These are phyloP conservation scores for Cheilosia variabilis DNA, from an alignment of 2,888 invertebrate species.

Conservation along the genomic window DNA sequence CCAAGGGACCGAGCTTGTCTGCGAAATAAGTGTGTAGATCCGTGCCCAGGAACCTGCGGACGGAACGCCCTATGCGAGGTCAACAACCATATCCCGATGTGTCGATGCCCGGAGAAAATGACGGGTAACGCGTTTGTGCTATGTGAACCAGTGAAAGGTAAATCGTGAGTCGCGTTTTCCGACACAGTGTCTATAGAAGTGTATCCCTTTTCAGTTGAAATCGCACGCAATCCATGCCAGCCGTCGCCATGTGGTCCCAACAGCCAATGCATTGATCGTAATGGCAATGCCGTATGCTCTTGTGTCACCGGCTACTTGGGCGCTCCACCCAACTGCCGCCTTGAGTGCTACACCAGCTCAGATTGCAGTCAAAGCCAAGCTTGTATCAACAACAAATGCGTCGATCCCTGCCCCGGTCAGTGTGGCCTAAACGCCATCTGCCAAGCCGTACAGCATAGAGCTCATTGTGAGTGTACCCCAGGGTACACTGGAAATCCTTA, in stretches of 20 bases:
- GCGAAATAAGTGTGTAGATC: conserved; percentile 92
- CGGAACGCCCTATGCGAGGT: conserved; percentile 90
- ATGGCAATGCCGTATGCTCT: conserved; percentile 87
- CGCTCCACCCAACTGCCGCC: conserved; percentile 88
- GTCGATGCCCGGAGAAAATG: conserved; percentile 87
- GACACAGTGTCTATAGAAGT: not conserved
- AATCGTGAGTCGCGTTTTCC: not conserved
- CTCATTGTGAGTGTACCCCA: conserved; percentile 89
- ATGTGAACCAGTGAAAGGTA: conserved; percentile 86
- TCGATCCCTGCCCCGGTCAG: conserved; percentile 90
- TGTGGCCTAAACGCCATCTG: conserved; percentile 89
- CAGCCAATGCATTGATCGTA: conserved; percentile 87
- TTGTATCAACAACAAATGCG: conserved; percentile 89
- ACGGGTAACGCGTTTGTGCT: conserved; percentile 89
- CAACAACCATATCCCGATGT: conserved; percentile 88
- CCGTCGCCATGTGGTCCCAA: conserved; percentile 89
- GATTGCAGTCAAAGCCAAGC: conserved; percentile 88
- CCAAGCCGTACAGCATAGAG: conserved; percentile 90
- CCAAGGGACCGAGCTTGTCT: conserved; percentile 90
- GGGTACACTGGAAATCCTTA: conserved; percentile 91
- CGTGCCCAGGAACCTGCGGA: conserved; percentile 93
- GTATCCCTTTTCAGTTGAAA: conserved; percentile 44
- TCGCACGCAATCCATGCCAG: conserved; percentile 86
- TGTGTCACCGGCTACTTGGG: conserved; percentile 88
- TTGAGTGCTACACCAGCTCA: conserved; percentile 89